These are phyloP conservation scores for Atherinosoma microstoma DNA, from an alignment of 2,797 vertebrate genomes.

Conservation along the genomic window DNA sequence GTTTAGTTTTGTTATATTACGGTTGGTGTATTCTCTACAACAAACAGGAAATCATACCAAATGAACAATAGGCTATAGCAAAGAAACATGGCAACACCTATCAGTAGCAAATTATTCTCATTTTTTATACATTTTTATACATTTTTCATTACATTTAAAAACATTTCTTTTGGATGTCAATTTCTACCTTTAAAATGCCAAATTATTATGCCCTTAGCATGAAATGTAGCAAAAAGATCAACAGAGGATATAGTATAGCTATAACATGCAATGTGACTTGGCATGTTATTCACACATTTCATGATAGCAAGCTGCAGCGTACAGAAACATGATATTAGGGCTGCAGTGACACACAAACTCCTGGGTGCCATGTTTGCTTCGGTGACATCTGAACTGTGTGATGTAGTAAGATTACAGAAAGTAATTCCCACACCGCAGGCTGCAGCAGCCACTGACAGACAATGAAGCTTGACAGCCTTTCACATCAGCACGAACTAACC, in stretches of 20 bases:
- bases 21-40: background rate
- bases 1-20: too few relatives aligned
- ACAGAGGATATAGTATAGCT: background rate
- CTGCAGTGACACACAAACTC: conserved; percentile 6
- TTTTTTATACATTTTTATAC: too few relatives aligned
- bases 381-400: conserved; percentile 51
- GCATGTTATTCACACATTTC: background rate
- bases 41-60: background rate
- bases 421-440: conserved; percentile 27
- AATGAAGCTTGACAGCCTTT: conserved; percentile 64
- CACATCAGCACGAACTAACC: conserved; percentile 70
- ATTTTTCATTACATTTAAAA: too few relatives aligned
- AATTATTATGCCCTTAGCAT: too few relatives aligned
- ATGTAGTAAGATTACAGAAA: conserved; percentile 40
- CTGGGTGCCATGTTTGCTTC: conserved; percentile 45
- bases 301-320: background rate
- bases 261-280: background rate
- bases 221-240: too few relatives aligned
- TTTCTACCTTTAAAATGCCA: too few relatives aligned
- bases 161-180: too few relatives aligned
- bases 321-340: background rate
- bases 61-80: too few relatives aligned
- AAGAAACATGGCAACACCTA: too few relatives aligned
- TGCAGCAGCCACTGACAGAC: conserved; percentile 47
- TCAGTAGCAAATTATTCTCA: too few relatives aligned